These are phyloP conservation scores for Dermochelys coriacea DNA, from an alignment of 2,797 vertebrate genomes.

Conservation along the genomic window DNA sequence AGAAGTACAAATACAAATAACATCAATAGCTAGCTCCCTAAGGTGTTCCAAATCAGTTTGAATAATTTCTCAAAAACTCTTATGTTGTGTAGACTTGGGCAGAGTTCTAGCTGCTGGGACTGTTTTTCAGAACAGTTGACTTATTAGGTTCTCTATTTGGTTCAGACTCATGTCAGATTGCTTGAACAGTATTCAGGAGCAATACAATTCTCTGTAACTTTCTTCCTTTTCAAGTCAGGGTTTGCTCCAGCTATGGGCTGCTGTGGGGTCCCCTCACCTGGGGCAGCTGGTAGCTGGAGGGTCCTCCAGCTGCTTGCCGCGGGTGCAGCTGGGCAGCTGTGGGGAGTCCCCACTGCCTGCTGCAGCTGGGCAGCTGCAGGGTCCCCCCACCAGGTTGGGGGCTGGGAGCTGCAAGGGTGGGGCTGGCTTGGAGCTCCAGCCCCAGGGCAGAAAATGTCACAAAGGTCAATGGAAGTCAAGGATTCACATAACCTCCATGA, in stretches of 20 bases:
- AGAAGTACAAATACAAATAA: background rate
- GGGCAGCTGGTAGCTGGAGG: no score
- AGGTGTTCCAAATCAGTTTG: background rate
- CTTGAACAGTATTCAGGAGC: background rate
- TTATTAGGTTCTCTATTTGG: background rate
- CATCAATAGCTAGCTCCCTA: background rate
- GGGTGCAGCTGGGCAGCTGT: no score
- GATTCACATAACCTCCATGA: no score
- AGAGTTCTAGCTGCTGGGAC: background rate
- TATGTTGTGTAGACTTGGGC: background rate
- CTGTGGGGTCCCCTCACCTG: no score
- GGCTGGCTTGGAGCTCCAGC: no score
- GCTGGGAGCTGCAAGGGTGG: no score
- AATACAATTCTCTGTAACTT: background rate
- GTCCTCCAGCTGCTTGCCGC: no score
- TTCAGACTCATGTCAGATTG: background rate
- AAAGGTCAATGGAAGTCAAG: no score
- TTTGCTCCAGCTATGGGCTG: background rate
- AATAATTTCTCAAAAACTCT: constrained; percentile 5
- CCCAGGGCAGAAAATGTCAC: no score
- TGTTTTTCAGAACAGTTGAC: background rate
- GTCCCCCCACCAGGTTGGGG: no score
- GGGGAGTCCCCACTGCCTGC: no score
- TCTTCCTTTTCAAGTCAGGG: background rate
- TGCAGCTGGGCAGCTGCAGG: no score